phyloP scores from a whole-genome alignment of 2,888 invertebrate genomes.

The Agrotis ipsilon region DNA sequence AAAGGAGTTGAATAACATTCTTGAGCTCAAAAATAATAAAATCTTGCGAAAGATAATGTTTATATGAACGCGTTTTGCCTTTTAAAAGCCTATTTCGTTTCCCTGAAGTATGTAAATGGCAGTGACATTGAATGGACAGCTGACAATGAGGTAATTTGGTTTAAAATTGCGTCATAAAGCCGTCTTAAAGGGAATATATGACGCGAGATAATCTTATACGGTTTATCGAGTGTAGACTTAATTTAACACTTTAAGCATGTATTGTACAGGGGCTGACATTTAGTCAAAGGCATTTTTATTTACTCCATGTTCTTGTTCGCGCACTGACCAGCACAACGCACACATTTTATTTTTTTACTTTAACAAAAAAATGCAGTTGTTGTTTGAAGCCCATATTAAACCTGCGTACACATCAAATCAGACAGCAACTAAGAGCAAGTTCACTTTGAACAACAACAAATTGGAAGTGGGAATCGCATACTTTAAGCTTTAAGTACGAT shows the following conservation, averaged over 20 bases:
- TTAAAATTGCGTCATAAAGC: slow-evolving; percentile 79
- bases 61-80: slow-evolving; percentile 34
- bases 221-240: background rate
- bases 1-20: slow-evolving; percentile 20
- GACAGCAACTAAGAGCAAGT: too few species aligned
- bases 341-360: too few species aligned
- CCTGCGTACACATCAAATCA: too few species aligned
- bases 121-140: slow-evolving; percentile 69
- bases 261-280: too few species aligned
- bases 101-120: slow-evolving; percentile 59
- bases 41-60: slow-evolving; percentile 20
- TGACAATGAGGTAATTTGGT: slow-evolving; percentile 76
- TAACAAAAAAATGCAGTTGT: too few species aligned
- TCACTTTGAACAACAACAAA: too few species aligned
- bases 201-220: slow-evolving; percentile 1
- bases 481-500: background rate
- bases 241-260: too few species aligned
- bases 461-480: background rate
- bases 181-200: slow-evolving; percentile 31
- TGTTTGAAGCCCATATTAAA: too few species aligned
- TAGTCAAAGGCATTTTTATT: too few species aligned
- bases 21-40: slow-evolving; percentile 14
- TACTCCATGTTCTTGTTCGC: too few species aligned
- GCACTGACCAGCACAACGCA: too few species aligned
- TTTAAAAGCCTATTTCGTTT: slow-evolving; percentile 52